Conservation (phyloP, 30 jellyfish, hydroid and myxozoan genomes). For the Phacellophora camtschatica region DNA sequence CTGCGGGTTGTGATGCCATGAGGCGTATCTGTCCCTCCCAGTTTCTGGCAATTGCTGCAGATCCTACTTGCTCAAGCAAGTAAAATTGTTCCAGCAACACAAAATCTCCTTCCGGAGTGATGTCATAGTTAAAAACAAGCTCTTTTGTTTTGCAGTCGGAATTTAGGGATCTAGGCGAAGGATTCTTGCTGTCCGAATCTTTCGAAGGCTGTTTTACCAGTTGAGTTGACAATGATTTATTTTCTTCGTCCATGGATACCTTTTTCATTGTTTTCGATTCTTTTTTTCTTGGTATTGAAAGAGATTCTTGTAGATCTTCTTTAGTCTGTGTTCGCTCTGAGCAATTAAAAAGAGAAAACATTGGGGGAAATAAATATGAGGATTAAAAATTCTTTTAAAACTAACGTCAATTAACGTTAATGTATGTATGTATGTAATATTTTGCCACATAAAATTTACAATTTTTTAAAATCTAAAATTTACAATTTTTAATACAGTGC, state of each 20-base stretch:
- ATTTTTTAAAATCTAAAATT: too few species aligned
- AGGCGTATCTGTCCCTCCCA: constrained; percentile 55
- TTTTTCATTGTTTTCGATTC: background rate
- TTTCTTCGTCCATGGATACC: constrained; percentile 15
- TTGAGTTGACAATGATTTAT: background rate
- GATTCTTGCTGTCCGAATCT: constrained; percentile 48
- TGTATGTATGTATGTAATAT: too few species aligned
- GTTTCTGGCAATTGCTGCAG: constrained; percentile 56
- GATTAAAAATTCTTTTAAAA: too few species aligned
- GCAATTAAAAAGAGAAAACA: too few species aligned
- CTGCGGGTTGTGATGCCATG: constrained; percentile 93
- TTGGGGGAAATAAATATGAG: too few species aligned
- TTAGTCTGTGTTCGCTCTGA: constrained; percentile 8
- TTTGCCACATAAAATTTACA: too few species aligned
- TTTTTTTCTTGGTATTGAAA: background rate
- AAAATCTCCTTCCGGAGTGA: background rate
- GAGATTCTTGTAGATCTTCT: constrained; percentile 15
- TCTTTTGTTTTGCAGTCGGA: background rate
- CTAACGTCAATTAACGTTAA: too few species aligned
- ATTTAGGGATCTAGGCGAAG: constrained; percentile 42
- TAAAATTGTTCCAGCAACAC: constrained; percentile 33
- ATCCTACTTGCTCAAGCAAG: constrained; percentile 82
- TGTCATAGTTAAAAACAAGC: background rate
- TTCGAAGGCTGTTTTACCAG: constrained; percentile 56
- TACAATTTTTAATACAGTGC: too few species aligned